Conservation (phyloP, 2,888 invertebrate genomes). For the Drosophila kambysellisi region DNA sequence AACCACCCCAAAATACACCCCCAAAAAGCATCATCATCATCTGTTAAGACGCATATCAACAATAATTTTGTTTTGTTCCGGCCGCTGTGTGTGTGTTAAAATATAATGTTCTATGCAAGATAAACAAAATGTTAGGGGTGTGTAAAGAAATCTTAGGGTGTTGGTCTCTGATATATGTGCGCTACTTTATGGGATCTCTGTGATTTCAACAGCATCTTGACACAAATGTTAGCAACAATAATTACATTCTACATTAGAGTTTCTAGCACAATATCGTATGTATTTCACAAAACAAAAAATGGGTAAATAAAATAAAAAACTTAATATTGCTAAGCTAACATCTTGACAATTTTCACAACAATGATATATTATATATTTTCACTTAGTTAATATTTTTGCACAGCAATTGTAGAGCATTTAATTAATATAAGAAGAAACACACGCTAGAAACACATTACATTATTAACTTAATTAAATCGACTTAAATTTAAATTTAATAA, state of each 20-base stretch:
- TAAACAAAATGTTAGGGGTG: constrained; percentile 75
- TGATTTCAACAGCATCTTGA: constrained; percentile 35
- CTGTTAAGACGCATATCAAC: constrained; percentile 61
- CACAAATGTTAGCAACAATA: constrained; percentile 22
- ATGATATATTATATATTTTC: neutral
- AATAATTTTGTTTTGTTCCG: constrained; percentile 71
- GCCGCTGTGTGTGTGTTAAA: constrained; percentile 27
- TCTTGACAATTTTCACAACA: neutral
- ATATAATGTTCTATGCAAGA: constrained; percentile 60
- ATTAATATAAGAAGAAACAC: neutral
- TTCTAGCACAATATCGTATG: neutral
- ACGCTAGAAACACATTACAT: neutral
- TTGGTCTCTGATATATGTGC: constrained; percentile 31
- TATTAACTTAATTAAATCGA: neutral
- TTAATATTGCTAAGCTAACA: neutral
- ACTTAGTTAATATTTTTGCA: neutral
- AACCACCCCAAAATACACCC: constrained; percentile 42
- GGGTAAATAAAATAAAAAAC: neutral
- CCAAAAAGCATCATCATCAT: constrained; percentile 48
- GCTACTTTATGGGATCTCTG: constrained; percentile 38
- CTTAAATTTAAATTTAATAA: neutral
- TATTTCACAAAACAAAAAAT: neutral
- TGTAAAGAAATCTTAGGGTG: constrained; percentile 54
- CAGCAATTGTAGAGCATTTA: neutral
- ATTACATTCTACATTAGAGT: neutral